phyloP scores from a whole-genome alignment of 2,113 vertebrate species.

The Aegotheles bennettii region DNA sequence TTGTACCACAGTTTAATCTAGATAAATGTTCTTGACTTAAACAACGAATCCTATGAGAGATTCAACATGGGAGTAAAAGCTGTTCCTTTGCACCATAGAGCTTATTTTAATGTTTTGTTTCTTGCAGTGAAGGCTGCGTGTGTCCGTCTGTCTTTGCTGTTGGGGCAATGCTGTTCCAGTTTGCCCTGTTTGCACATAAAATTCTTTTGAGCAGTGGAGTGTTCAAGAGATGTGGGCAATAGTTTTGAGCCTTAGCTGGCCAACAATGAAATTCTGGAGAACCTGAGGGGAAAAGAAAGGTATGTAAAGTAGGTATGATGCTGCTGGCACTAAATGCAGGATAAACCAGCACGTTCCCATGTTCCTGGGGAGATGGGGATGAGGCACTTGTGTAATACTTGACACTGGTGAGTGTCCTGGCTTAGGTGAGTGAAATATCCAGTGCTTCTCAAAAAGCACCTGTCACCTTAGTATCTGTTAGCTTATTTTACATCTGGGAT shows the following conservation, averaged over 20 bases:
- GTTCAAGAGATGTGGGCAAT: background rate
- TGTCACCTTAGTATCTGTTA: background rate
- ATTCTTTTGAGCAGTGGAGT: background rate
- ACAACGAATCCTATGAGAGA: background rate
- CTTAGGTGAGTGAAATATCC: background rate
- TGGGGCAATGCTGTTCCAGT: background rate
- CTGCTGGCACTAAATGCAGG: background rate
- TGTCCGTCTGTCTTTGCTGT: background rate
- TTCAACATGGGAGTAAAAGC: background rate
- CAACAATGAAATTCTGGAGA: background rate
- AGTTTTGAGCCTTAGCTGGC: background rate
- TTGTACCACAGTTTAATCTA: background rate
- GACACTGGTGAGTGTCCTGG: background rate
- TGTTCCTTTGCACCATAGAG: background rate
- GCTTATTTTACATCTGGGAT: background rate
- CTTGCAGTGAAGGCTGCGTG: background rate
- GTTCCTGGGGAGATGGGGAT: background rate
- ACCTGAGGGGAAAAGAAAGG: background rate
- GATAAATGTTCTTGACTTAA: background rate
- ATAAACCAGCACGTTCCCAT: rapidly evolving
- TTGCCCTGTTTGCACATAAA: background rate
- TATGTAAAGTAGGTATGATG: background rate
- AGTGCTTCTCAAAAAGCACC: background rate
- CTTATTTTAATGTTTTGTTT: background rate
- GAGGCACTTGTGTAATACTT: background rate